Evolutionary conservation across 2,888 invertebrate genomes (phyloP), one percentile per base, ranked within the genome.

Genomic region (Drosophila vallismaia): DNA sequence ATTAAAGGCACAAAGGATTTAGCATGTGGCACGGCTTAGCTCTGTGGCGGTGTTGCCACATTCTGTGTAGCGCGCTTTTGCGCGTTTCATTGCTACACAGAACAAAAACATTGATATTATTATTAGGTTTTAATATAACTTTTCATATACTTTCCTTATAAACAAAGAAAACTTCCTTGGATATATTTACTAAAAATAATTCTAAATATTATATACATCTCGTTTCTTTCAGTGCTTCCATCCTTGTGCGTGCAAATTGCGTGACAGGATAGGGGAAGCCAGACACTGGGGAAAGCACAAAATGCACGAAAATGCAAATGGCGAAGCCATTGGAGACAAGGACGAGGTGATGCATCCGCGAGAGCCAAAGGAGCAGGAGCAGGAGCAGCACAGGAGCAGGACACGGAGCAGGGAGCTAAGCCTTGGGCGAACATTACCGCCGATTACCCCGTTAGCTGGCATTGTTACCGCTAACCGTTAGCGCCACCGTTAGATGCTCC

Each of bases 1-100:
- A 82, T 82, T 87, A 87, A 86, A 86, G 83, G 88, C 79, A 82
- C 82, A 82, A 82, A 79, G 88, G 86, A 85, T 76, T 82, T 87
- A 85, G 76, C 87, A 78, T 87, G 81, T 78, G 87, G 69, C 82
- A 76, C 54, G 85, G 81, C 87, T 85, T 87, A 79, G 86, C 69
- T 79, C 72, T 70, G 86, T 58, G 79, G 86, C 62, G 79, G 82
- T 71, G 58, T 56, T 50, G 62, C 45, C 48, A 54, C 40, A 14
- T 40, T 40, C 40, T 3, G 40, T 50, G 14, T 26, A 14, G 38
- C 52, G 7, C 1, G 6, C 28, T 19, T 10, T 31, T 48, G 14
- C 24, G 4, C n/a, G 33, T 0, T 33, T 33, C 8, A 9, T 8
- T 33, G 2, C 14, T 40, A 9, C 10, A 42, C 28, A 5, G 36